Conservation (phyloP, 2,113 vertebrate genomes). For the Aviceda subcristata region DNA sequence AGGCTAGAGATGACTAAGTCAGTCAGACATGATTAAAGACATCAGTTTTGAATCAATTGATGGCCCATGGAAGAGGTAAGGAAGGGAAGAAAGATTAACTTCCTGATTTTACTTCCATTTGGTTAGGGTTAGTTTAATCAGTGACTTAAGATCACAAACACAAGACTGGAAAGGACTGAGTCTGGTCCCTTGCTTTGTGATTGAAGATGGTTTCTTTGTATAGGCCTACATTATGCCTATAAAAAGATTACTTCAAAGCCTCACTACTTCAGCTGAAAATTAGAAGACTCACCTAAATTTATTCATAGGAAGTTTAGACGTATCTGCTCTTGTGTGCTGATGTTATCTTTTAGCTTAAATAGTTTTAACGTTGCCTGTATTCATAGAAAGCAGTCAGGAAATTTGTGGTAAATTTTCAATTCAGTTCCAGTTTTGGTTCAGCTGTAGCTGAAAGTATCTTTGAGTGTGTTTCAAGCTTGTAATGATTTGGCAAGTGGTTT, state of each 20-base stretch:
- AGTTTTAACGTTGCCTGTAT: not conserved
- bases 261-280: not conserved
- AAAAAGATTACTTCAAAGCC: not conserved
- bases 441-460: not conserved
- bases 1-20: not conserved
- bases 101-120: not conserved
- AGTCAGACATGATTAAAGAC: not conserved
- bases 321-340: not conserved
- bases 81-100: not conserved
- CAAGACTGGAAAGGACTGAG: not conserved
- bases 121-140: not conserved
- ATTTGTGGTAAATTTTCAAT: not conserved
- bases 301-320: not conserved
- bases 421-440: not conserved
- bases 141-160: not conserved
- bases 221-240: not conserved
- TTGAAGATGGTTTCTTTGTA: not conserved
- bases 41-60: not conserved
- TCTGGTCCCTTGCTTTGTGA: not conserved
- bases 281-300: not conserved
- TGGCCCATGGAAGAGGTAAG: not conserved
- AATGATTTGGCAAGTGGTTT: not conserved
- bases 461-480: not conserved
- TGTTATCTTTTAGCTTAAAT: not conserved
- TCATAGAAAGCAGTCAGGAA: not conserved